A percentile compares a stretch with the other conserved stretches of the same genome.
Conservation (phyloP, 2,888 invertebrate genomes). For the Agriotes lineatus region DNA sequence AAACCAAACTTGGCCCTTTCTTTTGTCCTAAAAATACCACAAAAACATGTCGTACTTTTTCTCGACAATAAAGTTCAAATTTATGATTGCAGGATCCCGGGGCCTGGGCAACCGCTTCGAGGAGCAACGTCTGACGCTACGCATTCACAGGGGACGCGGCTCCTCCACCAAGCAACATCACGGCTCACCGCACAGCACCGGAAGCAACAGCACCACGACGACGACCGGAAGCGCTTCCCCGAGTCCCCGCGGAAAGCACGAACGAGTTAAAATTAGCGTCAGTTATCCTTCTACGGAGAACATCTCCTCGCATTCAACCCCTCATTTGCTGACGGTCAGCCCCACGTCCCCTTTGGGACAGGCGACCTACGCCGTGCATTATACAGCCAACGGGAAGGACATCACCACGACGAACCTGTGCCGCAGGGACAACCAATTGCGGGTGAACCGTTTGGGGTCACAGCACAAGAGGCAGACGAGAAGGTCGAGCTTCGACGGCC, state of each 20-base stretch:
- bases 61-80: constrained; percentile 16
- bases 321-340: constrained; percentile 61
- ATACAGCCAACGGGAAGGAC: constrained; percentile 75
- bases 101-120: constrained; percentile 84
- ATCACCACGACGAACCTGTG: constrained; percentile 68
- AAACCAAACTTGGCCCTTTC: not conserved
- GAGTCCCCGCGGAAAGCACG: constrained; percentile 72
- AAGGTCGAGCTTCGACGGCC: constrained; percentile 69
- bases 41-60: constrained; percentile 8
- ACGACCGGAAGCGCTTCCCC: constrained; percentile 78
- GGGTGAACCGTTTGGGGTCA: constrained; percentile 65
- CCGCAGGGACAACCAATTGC: constrained; percentile 70
- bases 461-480: constrained; percentile 60
- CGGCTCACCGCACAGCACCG: constrained; percentile 76
- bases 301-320: constrained; percentile 57
- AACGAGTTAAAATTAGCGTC: constrained; percentile 88
- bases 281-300: constrained; percentile 87
- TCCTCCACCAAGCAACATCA: constrained; percentile 70
- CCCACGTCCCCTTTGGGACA: constrained; percentile 64
- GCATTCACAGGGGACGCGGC: constrained; percentile 90
- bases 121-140: constrained; percentile 89
- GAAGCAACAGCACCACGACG: constrained; percentile 78
- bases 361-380: constrained; percentile 76
- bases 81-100: constrained; percentile 68
- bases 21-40: not conserved